These are phyloP conservation scores for Sebastes itinus DNA, from an alignment of 2,797 vertebrate species.

Conservation along the genomic window DNA sequence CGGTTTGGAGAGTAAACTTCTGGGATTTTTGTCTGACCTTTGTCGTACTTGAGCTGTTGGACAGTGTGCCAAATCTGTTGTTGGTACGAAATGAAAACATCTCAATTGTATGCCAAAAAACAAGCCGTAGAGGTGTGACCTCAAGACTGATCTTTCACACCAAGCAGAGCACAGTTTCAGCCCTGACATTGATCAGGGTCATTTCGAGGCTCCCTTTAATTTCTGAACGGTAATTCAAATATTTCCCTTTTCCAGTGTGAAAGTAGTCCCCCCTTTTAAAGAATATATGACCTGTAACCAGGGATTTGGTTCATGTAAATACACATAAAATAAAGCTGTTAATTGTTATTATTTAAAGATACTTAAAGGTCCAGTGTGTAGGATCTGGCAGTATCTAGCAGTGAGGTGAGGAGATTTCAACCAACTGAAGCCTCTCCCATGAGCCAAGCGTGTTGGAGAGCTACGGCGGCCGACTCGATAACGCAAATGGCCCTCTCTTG, in stretches of 20 bases:
- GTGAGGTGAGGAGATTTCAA: no score
- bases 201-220: background rate
- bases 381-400: no score
- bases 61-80: background rate
- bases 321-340: background rate
- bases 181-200: background rate
- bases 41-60: conserved; percentile 3
- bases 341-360: background rate
- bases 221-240: background rate
- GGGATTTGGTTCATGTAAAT: background rate
- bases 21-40: conserved; percentile 9
- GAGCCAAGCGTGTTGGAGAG: no score
- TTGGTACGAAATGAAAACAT: conserved; percentile 12
- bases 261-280: background rate
- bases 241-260: background rate
- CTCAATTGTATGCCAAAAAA: background rate
- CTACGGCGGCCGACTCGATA: no score
- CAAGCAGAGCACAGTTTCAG: background rate
- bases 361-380: no score
- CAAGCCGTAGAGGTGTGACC: background rate
- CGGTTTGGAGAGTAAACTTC: background rate
- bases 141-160: background rate
- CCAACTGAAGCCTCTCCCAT: no score
- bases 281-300: background rate
- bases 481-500: no score